Base-by-base conservation (phyloP, 2,888 invertebrate genomes). In the Sphaerolaimus hirsutus region DNA sequence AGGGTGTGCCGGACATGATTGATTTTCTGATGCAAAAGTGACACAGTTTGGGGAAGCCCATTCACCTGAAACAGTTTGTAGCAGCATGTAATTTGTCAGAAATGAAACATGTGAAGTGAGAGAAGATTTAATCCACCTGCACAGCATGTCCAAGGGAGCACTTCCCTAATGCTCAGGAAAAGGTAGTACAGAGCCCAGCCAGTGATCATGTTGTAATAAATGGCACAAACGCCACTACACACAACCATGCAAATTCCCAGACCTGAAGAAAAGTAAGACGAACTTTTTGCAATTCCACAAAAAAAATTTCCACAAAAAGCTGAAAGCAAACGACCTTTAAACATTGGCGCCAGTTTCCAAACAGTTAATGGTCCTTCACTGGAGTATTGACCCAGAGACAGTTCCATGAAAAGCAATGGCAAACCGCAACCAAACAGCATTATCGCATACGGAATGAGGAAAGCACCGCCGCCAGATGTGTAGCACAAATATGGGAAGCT, bases 401-500 rank as follows among this genome's bases (percentile, higher is more conserved):
- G 55, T 46, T 65, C 65, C 58, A 65, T 51, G 50, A 60, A 62
- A 53, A 65, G 64, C 43, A 65, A 48, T 1, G 65, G 65, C 21
- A 65, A 53, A 1, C 65, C 65, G 14, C 63, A 58, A 21, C 63
- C 55, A 4, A 57, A 46, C 56, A 64, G 56, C 63, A 64, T 63
- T n/a, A 65, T 49, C 10, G 56, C 51, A 48, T 64, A 65, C 1
- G 65, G 65, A 21, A 65, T 58, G 10, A 65, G 53, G 50, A 65
- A 65, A 4, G 65, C 64, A 26, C 65, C 65, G n/a, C 50, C 51
- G 19, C 64, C 64, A 53, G 63, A 63, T 41, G 54, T 58, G 53
- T 61, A 63, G 48, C 60, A 62, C 14, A 63, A 53, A 51, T 74
- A 74, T 1, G 73, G 74, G 59, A 74, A 74, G n/a, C n/a, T n/a